Conservation (phyloP, 1,140 invertebrate genomes). For the Oryctes rhinoceros region DNA sequence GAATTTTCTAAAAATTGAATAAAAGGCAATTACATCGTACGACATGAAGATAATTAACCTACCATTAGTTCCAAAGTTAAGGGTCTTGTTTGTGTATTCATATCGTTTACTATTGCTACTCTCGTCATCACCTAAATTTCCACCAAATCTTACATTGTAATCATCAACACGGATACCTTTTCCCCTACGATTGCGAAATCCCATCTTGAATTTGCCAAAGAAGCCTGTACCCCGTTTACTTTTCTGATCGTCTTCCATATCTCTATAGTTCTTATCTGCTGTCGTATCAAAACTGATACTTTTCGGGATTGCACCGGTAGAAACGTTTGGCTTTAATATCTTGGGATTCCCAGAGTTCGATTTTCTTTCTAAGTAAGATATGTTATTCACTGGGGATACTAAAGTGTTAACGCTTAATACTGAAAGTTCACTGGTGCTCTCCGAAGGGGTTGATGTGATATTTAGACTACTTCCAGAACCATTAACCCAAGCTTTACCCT, state of each 20-base stretch:
- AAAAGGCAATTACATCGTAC: not conserved
- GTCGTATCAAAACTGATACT: constrained; percentile 93
- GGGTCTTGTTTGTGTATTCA: not conserved
- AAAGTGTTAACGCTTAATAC: constrained; percentile 53
- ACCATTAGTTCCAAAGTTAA: constrained; percentile 19
- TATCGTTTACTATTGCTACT: constrained; percentile 40
- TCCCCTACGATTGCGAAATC: constrained; percentile 72
- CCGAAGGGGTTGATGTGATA: constrained; percentile 56
- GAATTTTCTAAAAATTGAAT: constrained; percentile 70
- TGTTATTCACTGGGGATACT: constrained; percentile 37
- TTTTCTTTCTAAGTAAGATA: constrained; percentile 42
- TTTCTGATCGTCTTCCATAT: constrained; percentile 69
- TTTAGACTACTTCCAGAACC: constrained; percentile 56
- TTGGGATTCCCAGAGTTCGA: constrained; percentile 41
- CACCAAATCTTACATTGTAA: constrained; percentile 53
- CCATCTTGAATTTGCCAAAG: constrained; percentile 75
- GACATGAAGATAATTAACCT: not conserved
- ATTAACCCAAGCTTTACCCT: constrained; percentile 57
- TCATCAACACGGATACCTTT: constrained; percentile 59
- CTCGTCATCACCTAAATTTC: constrained; percentile 53
- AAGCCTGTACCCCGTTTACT: constrained; percentile 66
- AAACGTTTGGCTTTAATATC: constrained; percentile 65
- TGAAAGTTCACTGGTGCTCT: constrained; percentile 55
- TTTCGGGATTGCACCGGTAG: constrained; percentile 87
- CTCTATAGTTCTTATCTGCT: constrained; percentile 80